Conservation (phyloP, 2,888 invertebrate genomes). For the Gastracanthus pulcherrimus region DNA sequence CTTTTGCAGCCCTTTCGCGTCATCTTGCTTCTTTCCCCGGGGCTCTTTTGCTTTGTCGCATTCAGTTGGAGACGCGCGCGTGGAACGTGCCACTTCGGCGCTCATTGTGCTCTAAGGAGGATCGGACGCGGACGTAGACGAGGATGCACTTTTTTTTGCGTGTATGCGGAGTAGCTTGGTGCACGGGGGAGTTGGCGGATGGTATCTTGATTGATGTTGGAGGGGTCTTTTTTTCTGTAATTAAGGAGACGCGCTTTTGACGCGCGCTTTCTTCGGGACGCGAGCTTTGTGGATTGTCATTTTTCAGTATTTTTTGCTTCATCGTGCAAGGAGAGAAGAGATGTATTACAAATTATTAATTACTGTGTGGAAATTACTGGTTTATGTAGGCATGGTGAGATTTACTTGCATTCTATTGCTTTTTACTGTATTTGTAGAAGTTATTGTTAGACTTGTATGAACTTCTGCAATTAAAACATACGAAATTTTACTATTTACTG, state of each 20-base stretch:
- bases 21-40: neutral
- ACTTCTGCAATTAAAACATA: too few species aligned
- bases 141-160: neutral
- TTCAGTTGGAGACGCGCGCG: neutral
- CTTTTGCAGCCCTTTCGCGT: neutral
- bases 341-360: too few species aligned
- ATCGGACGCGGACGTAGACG: neutral
- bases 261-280: neutral
- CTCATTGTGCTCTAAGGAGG: constrained; percentile 6
- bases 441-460: too few species aligned
- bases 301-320: neutral
- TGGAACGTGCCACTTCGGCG: constrained; percentile 26
- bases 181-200: neutral
- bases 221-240: neutral
- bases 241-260: neutral
- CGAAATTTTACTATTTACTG: too few species aligned
- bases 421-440: too few species aligned
- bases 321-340: too few species aligned
- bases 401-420: too few species aligned
- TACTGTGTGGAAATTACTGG: too few species aligned
- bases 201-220: constrained; percentile 8
- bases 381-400: too few species aligned
- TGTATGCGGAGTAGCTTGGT: neutral
- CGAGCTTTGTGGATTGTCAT: neutral
- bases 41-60: neutral